Base-by-base conservation (phyloP, 1,140 invertebrate genomes). In the Probaryconus sp. region DNA sequence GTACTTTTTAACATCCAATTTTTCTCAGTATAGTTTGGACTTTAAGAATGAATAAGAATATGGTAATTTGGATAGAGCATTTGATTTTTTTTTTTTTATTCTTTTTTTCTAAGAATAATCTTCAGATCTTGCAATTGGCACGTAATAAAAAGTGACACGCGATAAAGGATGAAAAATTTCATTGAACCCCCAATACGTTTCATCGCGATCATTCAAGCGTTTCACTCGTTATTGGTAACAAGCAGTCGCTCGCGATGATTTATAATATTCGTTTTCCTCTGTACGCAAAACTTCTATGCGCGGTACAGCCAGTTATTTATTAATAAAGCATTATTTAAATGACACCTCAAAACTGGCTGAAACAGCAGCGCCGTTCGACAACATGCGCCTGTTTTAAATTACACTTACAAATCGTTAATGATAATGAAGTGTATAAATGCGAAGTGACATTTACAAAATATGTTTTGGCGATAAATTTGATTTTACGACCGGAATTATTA, bases 111-210 rank as follows among this genome's bases (percentile, higher is more conserved):
- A 37, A 37, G 31, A 13, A 53, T 60, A 69, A 60, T 60, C 38
- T 40, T 16, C 47, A 69, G 47, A 28, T 47, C 47, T 60, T 51
- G 53, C 65, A 45, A 37, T 48, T 18, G 37, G 14, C 45, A 69
- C 55, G 45, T 68, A 50, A 68, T 45, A 42, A 58, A 68, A 68
- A 68, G 47, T 68, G 64, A 68, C 64, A 58, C 53, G 45, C 53
- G 64, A 60, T 68, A 53, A 68, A 68, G 60, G 64, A 68, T 68
- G 64, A 68, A 68, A 68, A 58, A 37, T 68, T 50, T 53, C 45
- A 51, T 48, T 43, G 14, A 51, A 45, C 45, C 45, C 37, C 45
- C 50, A 33, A 56, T 67, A 40, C 42, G 63, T 56, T 67, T 50
- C 63, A 56, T 50, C 50, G 31, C 42, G 63, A 67, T 68, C 53